Evolutionary conservation across 2,797 vertebrate species (phyloP), one percentile per base, ranked within the genome.

Genomic region (Aeoliscus strigatus): DNA sequence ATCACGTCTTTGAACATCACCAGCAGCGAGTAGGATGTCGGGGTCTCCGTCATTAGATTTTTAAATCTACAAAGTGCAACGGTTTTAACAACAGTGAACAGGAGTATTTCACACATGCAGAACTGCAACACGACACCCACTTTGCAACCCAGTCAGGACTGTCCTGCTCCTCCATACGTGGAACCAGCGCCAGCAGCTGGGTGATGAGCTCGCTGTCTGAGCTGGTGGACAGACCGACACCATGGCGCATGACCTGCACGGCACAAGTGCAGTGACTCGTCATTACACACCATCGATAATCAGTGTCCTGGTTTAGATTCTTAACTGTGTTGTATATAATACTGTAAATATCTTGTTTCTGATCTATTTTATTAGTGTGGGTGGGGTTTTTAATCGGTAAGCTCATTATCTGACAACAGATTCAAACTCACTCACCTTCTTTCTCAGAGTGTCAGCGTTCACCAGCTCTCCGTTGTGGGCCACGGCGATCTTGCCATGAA

Each of bases 151-250:
- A 99, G 71, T 98, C 90, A 7, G 96, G 92, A 6, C 86, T 80
- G 11, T 94, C 90, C 0, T 90, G 86, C 46, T 92, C 90, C 75
- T 99, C 96, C 80, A 90, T 86, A 1, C 96, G 96, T 25, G 96
- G 96, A 3, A 94, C 98, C 37, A 95, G 83, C 0, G 96, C 95
- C 81, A 99, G 87, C 48, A 99, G 89, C 70, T 99, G 96, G 8
- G 92, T 98, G 70, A 99, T 99, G 64, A 99, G 88, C 51, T 99
- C 96, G 30, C 96, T 99, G 77, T 99, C 96, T 21, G 96, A 99
- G 61, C 93, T 90, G 41, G 96, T 98, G 0, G 96, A 97, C n/a
- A 99, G 87, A 29, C 96, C 96, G 2, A 99, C 92, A 1, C 96
- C 96, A 1, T 97, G 95, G 12, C 93, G 87, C 90, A 99, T 91